Conservation (phyloP, 2,113 vertebrate genomes). For the Paradisaea rubra region DNA sequence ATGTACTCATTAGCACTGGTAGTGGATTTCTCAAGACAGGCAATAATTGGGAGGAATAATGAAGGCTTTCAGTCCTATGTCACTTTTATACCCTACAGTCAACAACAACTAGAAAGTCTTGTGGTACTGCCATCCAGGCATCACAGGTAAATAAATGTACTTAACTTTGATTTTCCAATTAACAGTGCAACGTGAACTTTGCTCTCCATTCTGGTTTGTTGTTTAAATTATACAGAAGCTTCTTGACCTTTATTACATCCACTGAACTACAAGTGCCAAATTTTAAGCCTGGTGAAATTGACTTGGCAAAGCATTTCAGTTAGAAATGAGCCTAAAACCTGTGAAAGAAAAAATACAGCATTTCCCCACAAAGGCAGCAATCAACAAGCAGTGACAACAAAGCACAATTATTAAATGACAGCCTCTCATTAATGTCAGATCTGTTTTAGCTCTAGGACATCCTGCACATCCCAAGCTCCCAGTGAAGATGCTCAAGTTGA, state of each 20-base stretch:
- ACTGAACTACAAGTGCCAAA: not conserved
- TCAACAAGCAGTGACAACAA: not conserved
- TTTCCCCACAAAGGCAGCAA: not conserved
- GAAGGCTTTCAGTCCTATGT: not conserved
- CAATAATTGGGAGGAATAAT: not conserved
- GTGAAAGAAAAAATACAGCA: not conserved
- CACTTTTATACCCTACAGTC: not conserved
- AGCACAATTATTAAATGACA: constrained; percentile 18
- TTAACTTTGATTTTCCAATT: not conserved
- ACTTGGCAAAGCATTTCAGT: not conserved
- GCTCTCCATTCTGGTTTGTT: not conserved
- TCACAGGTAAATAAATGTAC: not conserved
- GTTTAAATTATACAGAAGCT: not conserved
- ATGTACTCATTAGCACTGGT: not conserved
- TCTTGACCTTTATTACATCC: not conserved
- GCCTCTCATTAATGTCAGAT: constrained; percentile 50
- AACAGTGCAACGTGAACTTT: not conserved
- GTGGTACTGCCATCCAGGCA: not conserved
- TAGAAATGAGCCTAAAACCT: not conserved
- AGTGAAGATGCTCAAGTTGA: constrained; percentile 25
- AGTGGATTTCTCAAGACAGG: not conserved
- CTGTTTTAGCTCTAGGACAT: not conserved
- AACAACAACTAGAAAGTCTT: not conserved
- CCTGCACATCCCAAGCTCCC: constrained; percentile 12
- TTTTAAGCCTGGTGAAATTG: not conserved